A percentile compares a stretch with the other conserved stretches of the same genome.
Evolutionary conservation across 2,113 vertebrate genomes (phyloP).

Genomic region (Cisticola juncidis): DNA sequence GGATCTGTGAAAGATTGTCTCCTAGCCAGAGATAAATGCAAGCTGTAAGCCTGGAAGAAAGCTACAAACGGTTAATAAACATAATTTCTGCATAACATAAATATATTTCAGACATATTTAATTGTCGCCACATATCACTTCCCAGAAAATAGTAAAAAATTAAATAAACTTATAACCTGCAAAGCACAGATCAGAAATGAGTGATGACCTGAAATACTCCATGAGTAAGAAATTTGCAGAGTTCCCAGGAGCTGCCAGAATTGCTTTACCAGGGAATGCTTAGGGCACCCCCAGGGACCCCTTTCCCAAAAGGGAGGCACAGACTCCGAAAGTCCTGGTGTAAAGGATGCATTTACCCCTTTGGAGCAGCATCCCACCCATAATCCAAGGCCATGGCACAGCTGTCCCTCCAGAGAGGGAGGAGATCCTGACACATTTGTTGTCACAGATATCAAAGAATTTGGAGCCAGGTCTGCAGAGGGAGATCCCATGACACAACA

Average conservation of each 20-base stretch:
- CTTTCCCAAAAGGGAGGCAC: not conserved
- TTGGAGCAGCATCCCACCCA: constrained; percentile 15
- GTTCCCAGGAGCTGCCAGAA: not conserved
- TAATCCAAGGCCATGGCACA: constrained; percentile 64
- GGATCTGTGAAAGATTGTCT: not conserved
- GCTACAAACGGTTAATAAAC: not conserved
- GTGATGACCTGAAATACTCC: not conserved
- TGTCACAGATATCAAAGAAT: constrained; percentile 60
- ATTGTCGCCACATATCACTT: not conserved
- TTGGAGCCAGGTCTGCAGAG: constrained; percentile 11
- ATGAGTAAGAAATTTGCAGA: not conserved
- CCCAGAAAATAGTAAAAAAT: not conserved
- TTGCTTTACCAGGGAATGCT: not conserved
- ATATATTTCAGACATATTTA: not conserved
- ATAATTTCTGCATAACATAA: not conserved
- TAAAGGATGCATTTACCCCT: not conserved
- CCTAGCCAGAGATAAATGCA: not conserved
- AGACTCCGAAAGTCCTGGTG: not conserved
- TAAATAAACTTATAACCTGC: not conserved
- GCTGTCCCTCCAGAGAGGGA: constrained; percentile 51
- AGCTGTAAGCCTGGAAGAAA: not conserved
- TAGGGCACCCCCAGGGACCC: not conserved
- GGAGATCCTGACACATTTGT: constrained; percentile 40
- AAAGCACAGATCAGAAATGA: not conserved
- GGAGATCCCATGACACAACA: not conserved